Evolutionary conservation across 1,140 invertebrate genomes (phyloP), one percentile per base, ranked within the genome.

Genomic region (Trialeurodes vaporariorum): DNA sequence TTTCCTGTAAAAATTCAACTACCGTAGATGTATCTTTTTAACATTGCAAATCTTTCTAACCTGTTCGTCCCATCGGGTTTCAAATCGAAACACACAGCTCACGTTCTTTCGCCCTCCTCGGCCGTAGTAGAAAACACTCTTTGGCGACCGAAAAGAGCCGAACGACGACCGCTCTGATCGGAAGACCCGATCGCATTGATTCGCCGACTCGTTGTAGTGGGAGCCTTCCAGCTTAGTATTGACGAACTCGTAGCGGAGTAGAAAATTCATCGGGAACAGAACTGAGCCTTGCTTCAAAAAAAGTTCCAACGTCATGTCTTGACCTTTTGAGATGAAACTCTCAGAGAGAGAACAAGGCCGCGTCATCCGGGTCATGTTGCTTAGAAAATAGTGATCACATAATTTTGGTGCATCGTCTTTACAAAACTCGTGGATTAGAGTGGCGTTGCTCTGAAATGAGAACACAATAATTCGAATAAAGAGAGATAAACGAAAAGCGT

Each of bases 121-220:
- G 1, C 90, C 89, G 72, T 88, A 92, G 71, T 90, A 85, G 78
- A 92, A 92, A 22, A 91, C 89, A 72, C 87, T 90, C 70, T 84
- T 83, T 0, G 90, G 89, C 1, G 89, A 90, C 72, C 84, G 83
- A 74, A 92, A 90, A 74, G 80, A 82, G 2, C 87, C 87, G 2
- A 81, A 80, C 22, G 75, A 75, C 26, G 74, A 65, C 5, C 21
- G n/a, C 13, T 34, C 70, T 1, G 75, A 74, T 61, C 78, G 81
- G 72, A 86, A 86, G 64, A 84, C 78, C 71, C 84, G 78, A 75
- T 86, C 84, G 74, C 84, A 86, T 26, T 82, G 80, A 69, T 82
- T 84, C 68, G 80, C 77, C 17, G 81, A 82, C 40, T 79, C 79
- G 60, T 76, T 75, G 64, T 80, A 72, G 65, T 83, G 82, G 76